Evolutionary conservation across 2,113 vertebrate genomes (phyloP), one percentile per base, ranked within the genome.

Genomic region (Piprites chloris): DNA sequence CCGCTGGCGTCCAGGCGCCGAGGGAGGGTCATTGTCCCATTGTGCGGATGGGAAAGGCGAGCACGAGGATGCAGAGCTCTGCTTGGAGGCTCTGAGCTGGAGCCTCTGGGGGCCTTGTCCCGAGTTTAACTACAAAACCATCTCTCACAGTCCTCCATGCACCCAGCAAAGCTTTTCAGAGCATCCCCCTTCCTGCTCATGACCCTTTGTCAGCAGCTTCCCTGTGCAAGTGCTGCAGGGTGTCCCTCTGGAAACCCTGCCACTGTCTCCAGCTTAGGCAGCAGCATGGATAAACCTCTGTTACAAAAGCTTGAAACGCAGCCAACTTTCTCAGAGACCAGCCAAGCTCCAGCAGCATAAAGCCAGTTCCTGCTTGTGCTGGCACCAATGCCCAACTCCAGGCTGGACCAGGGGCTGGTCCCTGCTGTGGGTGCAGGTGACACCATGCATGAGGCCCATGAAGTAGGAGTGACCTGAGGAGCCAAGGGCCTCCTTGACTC

Each of bases 381-480:
- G 0, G 35, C 46, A 47, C 49, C 0, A 0, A 24, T 39, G 33
- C 23, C 37, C 67, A 80, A 27, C 44, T 73, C 65, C 61, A 66
- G 2, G 35, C 9, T 24, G 50, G 26, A 28, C 58, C 2, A 2
- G 27, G 18, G 27, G 5, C 52, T 85, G 59, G 21, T 55, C 27
- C 59, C n/a, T 18, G 20, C 17, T 24, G 23, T 16, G 32, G n/a
- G 46, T 20, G 23, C 47, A 42, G 56, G 66, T 72, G 79, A 44
- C 58, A 41, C 44, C 21, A 3, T 9, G 19, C 19, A 5, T 5
- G 13, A 79, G 4, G 28, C 53, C 62, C 56, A 11, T 33, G 26
- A 87, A 84, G 27, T 4, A 59, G 52, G 52, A 39, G 50, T 32
- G 46, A 71, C 27, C 47, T 21, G 52, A 39, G 39, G 32, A 55